Evolutionary conservation across 2,888 invertebrate species (phyloP).

Genomic region (Idaea straminata): DNA sequence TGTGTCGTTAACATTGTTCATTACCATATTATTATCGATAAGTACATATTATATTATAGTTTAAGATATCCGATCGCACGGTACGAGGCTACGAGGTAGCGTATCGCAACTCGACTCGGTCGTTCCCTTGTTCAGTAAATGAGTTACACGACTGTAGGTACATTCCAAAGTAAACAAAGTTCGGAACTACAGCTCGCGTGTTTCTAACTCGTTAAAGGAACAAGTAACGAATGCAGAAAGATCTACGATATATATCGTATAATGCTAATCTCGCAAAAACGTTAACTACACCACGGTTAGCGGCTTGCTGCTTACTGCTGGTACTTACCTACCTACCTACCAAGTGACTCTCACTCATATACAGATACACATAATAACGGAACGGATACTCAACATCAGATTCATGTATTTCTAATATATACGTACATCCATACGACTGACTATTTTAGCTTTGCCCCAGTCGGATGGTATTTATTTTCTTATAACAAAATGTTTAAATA

Average conservation of each 20-base stretch:
- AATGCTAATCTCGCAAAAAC: not conserved
- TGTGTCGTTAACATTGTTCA: not conserved
- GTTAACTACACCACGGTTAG: not conserved
- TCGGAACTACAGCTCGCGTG: not conserved
- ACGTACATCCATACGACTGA: too few species aligned
- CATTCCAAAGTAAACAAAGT: not conserved
- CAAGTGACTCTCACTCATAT: too few species aligned
- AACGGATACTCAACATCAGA: not conserved
- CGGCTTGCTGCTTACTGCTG: not conserved
- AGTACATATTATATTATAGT: not conserved
- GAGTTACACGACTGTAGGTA: not conserved
- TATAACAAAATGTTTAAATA: too few species aligned
- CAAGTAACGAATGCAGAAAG: constrained; percentile 6
- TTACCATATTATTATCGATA: not conserved
- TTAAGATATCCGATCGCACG: not conserved
- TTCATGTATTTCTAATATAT: not conserved
- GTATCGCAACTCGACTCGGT: not conserved
- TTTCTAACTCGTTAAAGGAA: not conserved
- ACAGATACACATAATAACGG: too few species aligned
- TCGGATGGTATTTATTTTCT: too few species aligned
- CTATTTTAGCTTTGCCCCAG: too few species aligned
- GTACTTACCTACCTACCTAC: too few species aligned
- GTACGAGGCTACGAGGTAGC: too few species aligned
- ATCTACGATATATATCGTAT: not conserved
- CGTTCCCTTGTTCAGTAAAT: not conserved